phyloP scores from a whole-genome alignment of 2,113 vertebrate species.

The Anhinga anhinga region DNA sequence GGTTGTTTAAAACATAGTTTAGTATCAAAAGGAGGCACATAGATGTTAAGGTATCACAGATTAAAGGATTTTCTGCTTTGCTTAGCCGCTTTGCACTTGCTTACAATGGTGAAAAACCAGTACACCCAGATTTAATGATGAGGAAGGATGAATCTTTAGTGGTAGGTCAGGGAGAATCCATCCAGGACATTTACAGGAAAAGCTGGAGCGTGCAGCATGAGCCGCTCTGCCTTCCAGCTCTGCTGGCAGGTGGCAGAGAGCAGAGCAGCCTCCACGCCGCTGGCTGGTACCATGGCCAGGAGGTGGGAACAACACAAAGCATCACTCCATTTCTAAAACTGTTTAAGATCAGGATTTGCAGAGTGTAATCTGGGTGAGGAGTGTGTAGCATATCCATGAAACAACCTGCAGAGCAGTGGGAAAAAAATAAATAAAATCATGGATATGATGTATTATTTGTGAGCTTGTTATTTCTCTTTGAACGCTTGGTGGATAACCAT shows the following conservation, averaged over 20 bases:
- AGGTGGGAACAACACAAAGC: not conserved
- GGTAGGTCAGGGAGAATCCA: not conserved
- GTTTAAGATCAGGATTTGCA: not conserved
- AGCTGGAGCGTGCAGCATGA: not conserved
- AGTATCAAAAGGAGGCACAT: not conserved
- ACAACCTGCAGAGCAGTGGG: not conserved
- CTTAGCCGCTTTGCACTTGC: not conserved
- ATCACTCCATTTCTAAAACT: not conserved
- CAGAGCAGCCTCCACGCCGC: not conserved
- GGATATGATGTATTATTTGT: not conserved
- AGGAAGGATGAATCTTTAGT: not conserved
- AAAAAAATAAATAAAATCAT: not conserved
- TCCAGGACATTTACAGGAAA: not conserved
- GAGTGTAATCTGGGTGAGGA: not conserved
- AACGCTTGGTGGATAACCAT: not conserved
- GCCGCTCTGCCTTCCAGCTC: not conserved
- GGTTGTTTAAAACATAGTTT: not conserved
- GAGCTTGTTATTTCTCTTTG: not conserved
- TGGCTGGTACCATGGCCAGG: not conserved
- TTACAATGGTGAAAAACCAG: not conserved
- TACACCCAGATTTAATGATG: no score
- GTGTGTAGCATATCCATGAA: rapidly evolving
- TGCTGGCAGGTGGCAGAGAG: not conserved
- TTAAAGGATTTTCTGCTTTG: not conserved
- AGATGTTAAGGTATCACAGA: not conserved